Conservation (phyloP, 2,888 invertebrate genomes). For the Nemurella pictetii region DNA sequence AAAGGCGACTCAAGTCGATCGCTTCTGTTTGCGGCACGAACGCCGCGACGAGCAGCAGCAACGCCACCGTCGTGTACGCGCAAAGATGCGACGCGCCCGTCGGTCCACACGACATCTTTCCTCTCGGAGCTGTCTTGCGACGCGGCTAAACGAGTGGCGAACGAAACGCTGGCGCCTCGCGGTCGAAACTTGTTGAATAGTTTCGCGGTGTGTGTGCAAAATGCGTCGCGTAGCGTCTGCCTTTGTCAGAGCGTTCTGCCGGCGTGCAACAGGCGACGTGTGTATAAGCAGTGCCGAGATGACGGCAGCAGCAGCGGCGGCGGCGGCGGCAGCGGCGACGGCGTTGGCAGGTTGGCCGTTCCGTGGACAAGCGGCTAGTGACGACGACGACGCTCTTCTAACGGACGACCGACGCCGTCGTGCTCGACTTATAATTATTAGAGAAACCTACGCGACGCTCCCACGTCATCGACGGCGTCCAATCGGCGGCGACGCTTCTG, state of each 20-base stretch:
- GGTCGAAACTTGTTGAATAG: constrained; percentile 19
- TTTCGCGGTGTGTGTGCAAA: neutral
- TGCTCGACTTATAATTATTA: constrained; percentile 33
- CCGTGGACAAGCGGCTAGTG: neutral
- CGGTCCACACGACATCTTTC: neutral
- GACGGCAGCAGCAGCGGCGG: neutral
- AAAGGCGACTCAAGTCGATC: constrained; percentile 79
- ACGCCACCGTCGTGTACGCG: constrained; percentile 14
- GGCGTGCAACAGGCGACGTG: too few relatives aligned
- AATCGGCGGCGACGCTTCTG: constrained; percentile 32
- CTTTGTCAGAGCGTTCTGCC: too few relatives aligned
- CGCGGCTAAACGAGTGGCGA: neutral
- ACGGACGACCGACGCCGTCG: constrained; percentile 19
- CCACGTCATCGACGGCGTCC: constrained; percentile 33
- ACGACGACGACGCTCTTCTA: constrained; percentile 10
- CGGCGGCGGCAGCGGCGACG: neutral
- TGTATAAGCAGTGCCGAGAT: too few relatives aligned
- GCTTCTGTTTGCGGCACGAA: constrained; percentile 67
- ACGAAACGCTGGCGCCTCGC: neutral
- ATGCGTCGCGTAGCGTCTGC: too few relatives aligned
- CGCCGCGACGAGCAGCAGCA: constrained; percentile 52
- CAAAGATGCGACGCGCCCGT: neutral
- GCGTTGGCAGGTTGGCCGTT: neutral
- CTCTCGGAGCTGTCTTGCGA: neutral
- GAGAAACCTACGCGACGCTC: constrained; percentile 33